A percentile compares a stretch with the other conserved stretches of the same genome.
Conservation (phyloP, 2,113 vertebrate species). For the Heterochromis multidens region DNA sequence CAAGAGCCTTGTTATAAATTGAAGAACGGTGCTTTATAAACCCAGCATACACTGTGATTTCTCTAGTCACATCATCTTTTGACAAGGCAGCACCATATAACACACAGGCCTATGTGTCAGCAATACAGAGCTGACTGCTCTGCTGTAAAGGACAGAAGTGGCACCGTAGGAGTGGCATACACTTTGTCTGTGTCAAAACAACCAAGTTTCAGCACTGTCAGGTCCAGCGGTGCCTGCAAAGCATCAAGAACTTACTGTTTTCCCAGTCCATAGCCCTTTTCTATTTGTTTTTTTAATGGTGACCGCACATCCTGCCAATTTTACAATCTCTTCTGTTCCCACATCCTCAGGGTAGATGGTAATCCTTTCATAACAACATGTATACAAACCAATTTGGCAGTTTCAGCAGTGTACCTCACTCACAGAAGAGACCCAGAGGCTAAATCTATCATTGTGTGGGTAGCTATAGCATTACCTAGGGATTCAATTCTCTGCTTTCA, state of each 20-base stretch:
- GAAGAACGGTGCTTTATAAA: conserved; percentile 28
- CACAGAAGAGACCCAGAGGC: conserved; percentile 59
- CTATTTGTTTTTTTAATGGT: conserved; percentile 31
- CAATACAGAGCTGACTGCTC: conserved; percentile 37
- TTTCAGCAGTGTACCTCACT: conserved; percentile 59
- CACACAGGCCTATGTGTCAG: conserved; percentile 31
- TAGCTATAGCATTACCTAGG: conserved; percentile 45
- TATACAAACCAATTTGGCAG: conserved; percentile 70
- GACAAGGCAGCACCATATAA: conserved; percentile 26
- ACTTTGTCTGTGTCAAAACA: conserved; percentile 51
- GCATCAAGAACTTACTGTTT: conserved; percentile 10
- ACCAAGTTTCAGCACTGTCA: conserved; percentile 42
- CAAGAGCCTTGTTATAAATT: conserved; percentile 32
- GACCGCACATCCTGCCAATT: conserved; percentile 58
- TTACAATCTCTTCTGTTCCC: conserved; percentile 56
- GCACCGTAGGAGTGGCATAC: conserved; percentile 4
- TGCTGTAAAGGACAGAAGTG: conserved; percentile 24
- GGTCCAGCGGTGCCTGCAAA: conserved; percentile 1
- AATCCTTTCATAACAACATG: conserved; percentile 71
- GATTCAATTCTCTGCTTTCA: conserved; percentile 46
- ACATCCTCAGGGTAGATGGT: conserved; percentile 66
- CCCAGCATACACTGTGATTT: background rate
- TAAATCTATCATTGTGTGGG: conserved; percentile 65
- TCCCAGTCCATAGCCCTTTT: background rate
- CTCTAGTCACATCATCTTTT: conserved; percentile 44